phyloP scores from a whole-genome alignment of 37 sponge, comb jelly and placozoan genomes.

The Corticium candelabrum region DNA sequence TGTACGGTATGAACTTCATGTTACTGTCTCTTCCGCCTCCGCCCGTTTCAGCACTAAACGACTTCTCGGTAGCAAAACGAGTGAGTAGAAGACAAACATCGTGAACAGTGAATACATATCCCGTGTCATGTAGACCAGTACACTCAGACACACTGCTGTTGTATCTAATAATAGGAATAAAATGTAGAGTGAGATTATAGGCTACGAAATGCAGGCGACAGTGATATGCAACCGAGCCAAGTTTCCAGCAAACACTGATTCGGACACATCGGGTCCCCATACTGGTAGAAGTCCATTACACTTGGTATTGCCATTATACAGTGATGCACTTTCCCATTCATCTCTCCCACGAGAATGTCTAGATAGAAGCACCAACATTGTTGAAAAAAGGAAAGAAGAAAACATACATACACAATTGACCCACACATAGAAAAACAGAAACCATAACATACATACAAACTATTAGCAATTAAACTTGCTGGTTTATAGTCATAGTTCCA shows the following conservation, averaged over 20 bases:
- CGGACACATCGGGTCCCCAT: slow-evolving; percentile 86
- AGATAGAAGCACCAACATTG: background rate
- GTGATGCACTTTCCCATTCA: slow-evolving; percentile 91
- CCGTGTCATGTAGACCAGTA: slow-evolving; percentile 56
- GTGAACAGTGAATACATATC: slow-evolving; percentile 47
- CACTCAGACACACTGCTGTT: slow-evolving; percentile 62
- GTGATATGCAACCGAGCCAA: slow-evolving; percentile 31
- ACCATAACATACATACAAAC: no score
- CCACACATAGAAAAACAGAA: no score
- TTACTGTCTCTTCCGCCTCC: slow-evolving; percentile 91
- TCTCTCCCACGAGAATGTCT: slow-evolving; percentile 67
- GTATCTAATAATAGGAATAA: slow-evolving; percentile 19
- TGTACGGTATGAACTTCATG: slow-evolving; percentile 62
- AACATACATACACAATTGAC: no score
- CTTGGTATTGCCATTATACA: slow-evolving; percentile 85
- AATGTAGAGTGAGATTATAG: slow-evolving; percentile 8
- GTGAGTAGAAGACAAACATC: slow-evolving; percentile 63
- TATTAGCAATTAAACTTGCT: no score
- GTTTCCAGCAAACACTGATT: slow-evolving; percentile 46
- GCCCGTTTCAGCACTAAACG: slow-evolving; percentile 87
- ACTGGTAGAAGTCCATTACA: slow-evolving; percentile 88
- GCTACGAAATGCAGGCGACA: no score
- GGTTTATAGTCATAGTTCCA: no score
- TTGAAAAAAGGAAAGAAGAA: no score
- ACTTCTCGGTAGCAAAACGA: slow-evolving; percentile 70